Evolutionary conservation across 2,797 vertebrate genomes (phyloP).

Genomic region (Sebastes trivittatus): DNA sequence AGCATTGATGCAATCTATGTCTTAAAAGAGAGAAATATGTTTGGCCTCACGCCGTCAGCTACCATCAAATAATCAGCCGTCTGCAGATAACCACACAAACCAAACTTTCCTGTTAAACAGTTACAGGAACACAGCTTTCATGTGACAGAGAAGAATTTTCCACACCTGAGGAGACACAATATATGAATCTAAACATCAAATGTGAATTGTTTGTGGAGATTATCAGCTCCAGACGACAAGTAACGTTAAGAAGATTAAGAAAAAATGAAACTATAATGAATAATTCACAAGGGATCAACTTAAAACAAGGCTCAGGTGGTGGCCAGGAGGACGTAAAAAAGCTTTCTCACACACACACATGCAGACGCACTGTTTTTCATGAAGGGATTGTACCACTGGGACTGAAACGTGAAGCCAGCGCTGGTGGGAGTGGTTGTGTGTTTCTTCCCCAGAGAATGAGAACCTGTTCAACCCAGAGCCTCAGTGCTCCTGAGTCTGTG

Average conservation of each 20-base stretch:
- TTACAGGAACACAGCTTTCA: background rate
- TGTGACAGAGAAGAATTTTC: background rate
- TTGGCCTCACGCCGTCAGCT: background rate
- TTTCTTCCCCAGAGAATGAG: conserved; percentile 7
- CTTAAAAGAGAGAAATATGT: background rate
- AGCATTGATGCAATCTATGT: background rate
- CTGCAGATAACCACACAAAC: background rate
- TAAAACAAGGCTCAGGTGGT: conserved; percentile 5
- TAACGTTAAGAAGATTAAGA: background rate
- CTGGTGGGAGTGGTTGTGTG: background rate
- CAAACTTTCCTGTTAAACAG: background rate
- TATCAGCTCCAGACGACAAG: background rate
- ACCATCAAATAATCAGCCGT: background rate
- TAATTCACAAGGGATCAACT: background rate
- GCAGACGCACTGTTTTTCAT: conserved; percentile 1
- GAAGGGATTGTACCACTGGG: background rate
- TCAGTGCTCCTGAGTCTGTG: conserved; percentile 2
- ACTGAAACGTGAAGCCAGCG: background rate
- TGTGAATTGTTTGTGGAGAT: background rate
- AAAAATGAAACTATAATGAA: conserved; percentile 1
- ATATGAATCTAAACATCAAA: background rate
- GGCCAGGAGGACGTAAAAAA: too few species aligned
- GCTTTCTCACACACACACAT: background rate
- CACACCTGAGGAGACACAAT: background rate
- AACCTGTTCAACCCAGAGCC: background rate